These are phyloP conservation scores for Pinna nobilis DNA, from an alignment of 1,140 invertebrate genomes.

Conservation along the genomic window DNA sequence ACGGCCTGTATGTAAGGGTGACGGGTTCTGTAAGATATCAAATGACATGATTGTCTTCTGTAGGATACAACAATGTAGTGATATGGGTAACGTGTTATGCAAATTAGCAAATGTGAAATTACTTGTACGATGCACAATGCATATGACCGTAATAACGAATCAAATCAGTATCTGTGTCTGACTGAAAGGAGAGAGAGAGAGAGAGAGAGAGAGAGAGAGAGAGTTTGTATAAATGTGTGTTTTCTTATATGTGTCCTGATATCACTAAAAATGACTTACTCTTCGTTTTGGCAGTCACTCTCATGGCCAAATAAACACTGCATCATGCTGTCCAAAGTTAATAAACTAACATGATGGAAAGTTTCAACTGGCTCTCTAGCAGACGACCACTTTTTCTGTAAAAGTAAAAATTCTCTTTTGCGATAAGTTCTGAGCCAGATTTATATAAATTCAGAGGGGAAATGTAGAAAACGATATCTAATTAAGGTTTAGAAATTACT, in stretches of 20 bases:
- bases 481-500: too few species aligned
- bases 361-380: slow-evolving; percentile 44
- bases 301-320: slow-evolving; percentile 56
- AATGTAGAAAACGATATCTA: neutral
- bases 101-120: too few species aligned
- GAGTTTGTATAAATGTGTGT: neutral
- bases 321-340: slow-evolving; percentile 60
- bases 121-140: too few species aligned
- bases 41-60: neutral
- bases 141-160: too few species aligned
- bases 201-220: neutral
- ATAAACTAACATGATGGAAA: slow-evolving; percentile 51
- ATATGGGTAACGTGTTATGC: too few species aligned
- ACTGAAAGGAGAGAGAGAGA: neutral
- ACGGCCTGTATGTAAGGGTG: slow-evolving; percentile 57
- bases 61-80: too few species aligned
- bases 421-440: too few species aligned
- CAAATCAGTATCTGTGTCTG: too few species aligned
- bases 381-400: slow-evolving; percentile 47
- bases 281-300: slow-evolving; percentile 54
- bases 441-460: neutral
- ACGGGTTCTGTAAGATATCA: slow-evolving; percentile 34
- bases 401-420: too few species aligned
- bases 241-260: too few species aligned
- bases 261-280: too few species aligned